A percentile compares a stretch with the other conserved stretches of the same genome.
Conservation (phyloP, 2,797 vertebrate species). For the Thamnophis elegans region DNA sequence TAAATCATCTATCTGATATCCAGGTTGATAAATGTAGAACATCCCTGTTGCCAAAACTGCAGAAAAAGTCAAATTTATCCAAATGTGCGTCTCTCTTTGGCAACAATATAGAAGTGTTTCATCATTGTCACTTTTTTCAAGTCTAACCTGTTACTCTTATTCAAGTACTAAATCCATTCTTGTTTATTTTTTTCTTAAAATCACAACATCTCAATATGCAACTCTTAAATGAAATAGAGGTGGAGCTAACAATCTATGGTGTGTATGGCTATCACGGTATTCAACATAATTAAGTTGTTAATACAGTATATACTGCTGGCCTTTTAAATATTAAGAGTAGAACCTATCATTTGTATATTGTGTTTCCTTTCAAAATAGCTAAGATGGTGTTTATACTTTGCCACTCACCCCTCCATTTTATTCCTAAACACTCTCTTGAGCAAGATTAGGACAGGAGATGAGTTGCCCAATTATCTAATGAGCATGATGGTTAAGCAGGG, state of each 20-base stretch:
- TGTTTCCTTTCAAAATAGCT: background rate
- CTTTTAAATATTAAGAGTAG: background rate
- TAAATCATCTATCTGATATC: background rate
- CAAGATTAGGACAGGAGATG: background rate
- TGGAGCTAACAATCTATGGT: background rate
- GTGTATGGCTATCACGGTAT: background rate
- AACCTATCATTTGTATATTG: background rate
- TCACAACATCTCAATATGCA: background rate
- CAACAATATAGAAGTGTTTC: background rate
- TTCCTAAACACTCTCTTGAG: background rate
- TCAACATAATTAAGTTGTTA: background rate
- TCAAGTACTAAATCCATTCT: background rate
- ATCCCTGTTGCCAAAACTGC: background rate
- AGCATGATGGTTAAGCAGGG: background rate
- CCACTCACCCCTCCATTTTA: background rate
- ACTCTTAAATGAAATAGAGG: background rate
- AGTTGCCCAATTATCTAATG: background rate
- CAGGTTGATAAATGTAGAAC: background rate
- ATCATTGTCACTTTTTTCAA: background rate
- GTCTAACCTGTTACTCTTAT: background rate
- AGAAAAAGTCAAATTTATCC: background rate
- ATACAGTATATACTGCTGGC: background rate
- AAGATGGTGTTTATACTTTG: background rate
- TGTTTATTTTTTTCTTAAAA: background rate
- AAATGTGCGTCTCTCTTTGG: background rate